Evolutionary conservation across 2,888 invertebrate genomes (phyloP), one percentile per base, ranked within the genome.

Genomic region (Dicroscelio sp.): DNA sequence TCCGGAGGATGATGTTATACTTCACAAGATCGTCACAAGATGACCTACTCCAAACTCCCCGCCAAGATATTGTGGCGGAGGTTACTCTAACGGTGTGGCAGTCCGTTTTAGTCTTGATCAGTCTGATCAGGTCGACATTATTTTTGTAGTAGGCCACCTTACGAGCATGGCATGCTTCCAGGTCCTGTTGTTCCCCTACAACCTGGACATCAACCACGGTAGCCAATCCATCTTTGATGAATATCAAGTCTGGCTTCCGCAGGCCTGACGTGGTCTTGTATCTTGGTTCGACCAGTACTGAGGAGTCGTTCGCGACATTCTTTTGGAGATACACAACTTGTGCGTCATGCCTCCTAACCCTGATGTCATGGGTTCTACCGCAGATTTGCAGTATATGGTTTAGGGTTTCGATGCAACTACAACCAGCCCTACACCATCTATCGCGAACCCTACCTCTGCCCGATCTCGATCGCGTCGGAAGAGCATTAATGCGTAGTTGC

Each of bases 381-480:
- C 96, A 96, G 35, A 88, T 86, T 69, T 96, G 96, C 52, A 95
- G 91, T 27, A 95, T 85, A 52, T 96, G 96, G 55, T 95, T 94
- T 35, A 95, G 92, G 0, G 96, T 96, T 90, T 96, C 96, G 35
- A 82, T 75, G 0, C 90, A 88, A 78, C 60, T 78, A 90, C 96
- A 96, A 12, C 52, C 73, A n/a, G 73, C 73, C n/a, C 73, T 38
- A n/a, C 73, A 73, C 31, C 52, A 31, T 30, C 73, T 20, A n/a
- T 73, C 73, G 17, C 17, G 17, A 88, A 1, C 71, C 2, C 93
- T 65, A 1, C 96, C 96, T 52, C 96, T 90, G 3, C 94, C 91
- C 0, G 92, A 94, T 43, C 96, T 76, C 0, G 95, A 90, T 35
- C 93, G 86, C 1, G 95, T 94, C 0, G 96, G 96, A 1, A 96